Base-by-base conservation (phyloP, 2,113 vertebrate genomes). In the Australoheros scitulus region DNA sequence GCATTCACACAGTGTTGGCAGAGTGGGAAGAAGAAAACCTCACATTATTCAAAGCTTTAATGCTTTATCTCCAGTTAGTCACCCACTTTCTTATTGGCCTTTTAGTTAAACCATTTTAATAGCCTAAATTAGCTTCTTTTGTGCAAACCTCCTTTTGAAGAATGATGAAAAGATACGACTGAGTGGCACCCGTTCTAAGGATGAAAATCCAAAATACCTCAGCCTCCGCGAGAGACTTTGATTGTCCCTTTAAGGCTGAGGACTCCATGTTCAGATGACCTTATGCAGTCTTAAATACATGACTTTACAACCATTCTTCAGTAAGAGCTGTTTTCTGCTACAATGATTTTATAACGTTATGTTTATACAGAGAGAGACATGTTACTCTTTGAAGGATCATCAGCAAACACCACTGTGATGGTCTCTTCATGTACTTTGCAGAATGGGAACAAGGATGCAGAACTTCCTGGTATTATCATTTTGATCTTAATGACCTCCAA, bases 401-500 rank as follows among this genome's bases (percentile, higher is more conserved):
- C 61, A 36, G 61, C 41, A 70, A 50, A 64, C 18, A 7, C 41
- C 50, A 24, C 24, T 6, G n/a, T 72, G 61, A 57, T 24, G 9
- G 5, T 36, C 18, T 41, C 34, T 76, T 83, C 2, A 70, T 81
- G 81, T 55, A 57, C 58, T 79, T 83, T 61, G 61, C 57, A 32
- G 60, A 34, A 70, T 68, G 61, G 81, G 64, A 80, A 83, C 81
- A 38, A 64, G 50, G 50, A 86, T 57, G 59, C 11, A 86, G 47
- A 88, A 59, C 65, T 75, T 76, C 52, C 72, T 76, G 38, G 65
- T 76, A 29, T 83, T 87, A 90, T 92, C n/a, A 0, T n/a, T 85
- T 68, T 65, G 43, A 89, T 91, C 85, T 85, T 85, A 89, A 92
- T 79, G 63, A 84, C 81, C 77, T 88, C 80, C 38, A 61, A 43